Evolutionary conservation across 2,113 vertebrate genomes (phyloP), one percentile per base, ranked within the genome.

Genomic region (Megaptera novaeangliae): DNA sequence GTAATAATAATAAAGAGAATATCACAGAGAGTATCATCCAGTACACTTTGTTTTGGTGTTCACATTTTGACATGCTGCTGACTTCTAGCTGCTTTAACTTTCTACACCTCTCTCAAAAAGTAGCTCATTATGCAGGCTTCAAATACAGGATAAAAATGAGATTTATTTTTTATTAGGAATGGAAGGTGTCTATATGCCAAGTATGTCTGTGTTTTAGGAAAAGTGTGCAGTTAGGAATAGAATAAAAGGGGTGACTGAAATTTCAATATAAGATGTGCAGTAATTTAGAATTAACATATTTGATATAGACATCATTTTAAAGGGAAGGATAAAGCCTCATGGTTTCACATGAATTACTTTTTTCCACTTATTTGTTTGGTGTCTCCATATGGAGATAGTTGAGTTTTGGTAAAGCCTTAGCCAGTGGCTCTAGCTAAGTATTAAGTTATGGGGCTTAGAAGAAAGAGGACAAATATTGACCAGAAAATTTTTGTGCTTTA

Each of bases 61-160:
- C 71, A 66, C 3, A 95, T 96, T 97, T 97, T 96, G 88, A 82
- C n/a, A 89, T 34, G 6, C n/a, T 59, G n/a, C 11, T 96, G 61
- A 97, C 63, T 98, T 96, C 55, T 85, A 77, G 13, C 46, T 92
- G 59, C 3, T 83, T 95, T 94, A 39, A 8, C 10, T 86, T 96
- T 36, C n/a, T 91, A 86, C 18, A 87, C 21, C 39, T 89, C 75
- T 96, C 31, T 89, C 83, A 84, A 93, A 94, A 92, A 89, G 34
- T 59, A 95, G 31, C 83, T 96, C 61, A 86, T 95, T 95, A 93
- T 64, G 13, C 31, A 93, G 25, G 4, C 23, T 93, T 98, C 87
- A 95, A 57, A 80, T 55, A 61, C 15, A 95, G 9, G 29, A 84
- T 46, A 57, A 46, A 74, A 71, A 88, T 68, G n/a, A 81, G 20